Conservation (phyloP, 2,888 invertebrate genomes). For the Galerucella pusilla region DNA sequence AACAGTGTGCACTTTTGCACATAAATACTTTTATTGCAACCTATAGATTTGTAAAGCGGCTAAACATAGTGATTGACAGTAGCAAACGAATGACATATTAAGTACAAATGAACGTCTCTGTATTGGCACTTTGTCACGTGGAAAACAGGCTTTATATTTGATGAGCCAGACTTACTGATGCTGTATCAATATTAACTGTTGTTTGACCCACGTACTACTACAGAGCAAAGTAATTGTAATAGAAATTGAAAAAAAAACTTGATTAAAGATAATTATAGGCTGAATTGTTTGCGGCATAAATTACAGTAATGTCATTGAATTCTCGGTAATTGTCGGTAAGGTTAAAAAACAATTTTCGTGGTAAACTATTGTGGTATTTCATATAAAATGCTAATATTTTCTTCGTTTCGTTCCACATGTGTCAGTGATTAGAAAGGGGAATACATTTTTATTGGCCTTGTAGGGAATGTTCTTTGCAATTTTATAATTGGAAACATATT, state of each 20-base stretch:
- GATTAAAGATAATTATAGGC: constrained; percentile 12
- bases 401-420: constrained; percentile 3
- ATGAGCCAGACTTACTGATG: no score
- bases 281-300: constrained; percentile 4
- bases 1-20: no score
- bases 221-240: not conserved
- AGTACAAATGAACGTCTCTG: no score
- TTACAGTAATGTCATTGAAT: constrained; percentile 12
- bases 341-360: not conserved
- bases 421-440: not conserved
- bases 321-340: constrained; percentile 11
- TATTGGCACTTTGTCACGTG: no score
- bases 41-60: no score
- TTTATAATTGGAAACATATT: not conserved
- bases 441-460: not conserved
- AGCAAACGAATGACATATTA: no score
- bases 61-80: no score
- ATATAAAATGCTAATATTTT: not conserved
- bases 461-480: not conserved
- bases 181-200: not conserved
- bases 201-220: not conserved
- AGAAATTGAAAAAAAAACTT: not conserved
- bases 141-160: no score
- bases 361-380: not conserved
- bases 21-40: no score